Evolutionary conservation across 2,113 vertebrate genomes (phyloP).

Genomic region (Excalfactoria chinensis): DNA sequence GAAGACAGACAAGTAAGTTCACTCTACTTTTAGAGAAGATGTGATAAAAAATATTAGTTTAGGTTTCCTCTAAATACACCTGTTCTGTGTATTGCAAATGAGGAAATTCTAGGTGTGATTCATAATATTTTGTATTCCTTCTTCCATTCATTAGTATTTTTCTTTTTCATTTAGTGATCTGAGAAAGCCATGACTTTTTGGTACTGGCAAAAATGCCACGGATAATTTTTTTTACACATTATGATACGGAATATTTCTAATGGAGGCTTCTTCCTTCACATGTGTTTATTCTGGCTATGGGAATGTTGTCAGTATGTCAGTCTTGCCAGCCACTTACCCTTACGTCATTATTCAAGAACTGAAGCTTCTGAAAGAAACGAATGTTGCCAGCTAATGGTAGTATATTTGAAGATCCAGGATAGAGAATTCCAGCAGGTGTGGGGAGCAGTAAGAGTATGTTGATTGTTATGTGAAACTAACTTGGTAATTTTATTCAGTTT

Average conservation of each 20-base stretch:
- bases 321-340: not conserved
- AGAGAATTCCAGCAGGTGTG: not conserved
- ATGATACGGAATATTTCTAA: not conserved
- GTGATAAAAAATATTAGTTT: not conserved
- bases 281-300: not conserved
- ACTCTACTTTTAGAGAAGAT: not conserved
- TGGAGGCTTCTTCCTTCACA: not conserved
- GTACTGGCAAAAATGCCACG: not conserved
- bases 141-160: not conserved
- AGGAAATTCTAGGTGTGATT: not conserved
- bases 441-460: not conserved
- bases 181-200: not conserved
- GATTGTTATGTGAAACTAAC: not conserved
- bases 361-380: not conserved
- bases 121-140: not conserved
- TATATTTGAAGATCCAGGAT: not conserved
- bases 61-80: not conserved
- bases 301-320: not conserved
- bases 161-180: not conserved
- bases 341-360: constrained; percentile 5
- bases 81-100: not conserved
- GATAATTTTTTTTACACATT: not conserved
- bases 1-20: not conserved
- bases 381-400: not conserved
- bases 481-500: not conserved